phyloP scores from a whole-genome alignment of 2,113 vertebrate species.

The Proterorhinus semilunaris region DNA sequence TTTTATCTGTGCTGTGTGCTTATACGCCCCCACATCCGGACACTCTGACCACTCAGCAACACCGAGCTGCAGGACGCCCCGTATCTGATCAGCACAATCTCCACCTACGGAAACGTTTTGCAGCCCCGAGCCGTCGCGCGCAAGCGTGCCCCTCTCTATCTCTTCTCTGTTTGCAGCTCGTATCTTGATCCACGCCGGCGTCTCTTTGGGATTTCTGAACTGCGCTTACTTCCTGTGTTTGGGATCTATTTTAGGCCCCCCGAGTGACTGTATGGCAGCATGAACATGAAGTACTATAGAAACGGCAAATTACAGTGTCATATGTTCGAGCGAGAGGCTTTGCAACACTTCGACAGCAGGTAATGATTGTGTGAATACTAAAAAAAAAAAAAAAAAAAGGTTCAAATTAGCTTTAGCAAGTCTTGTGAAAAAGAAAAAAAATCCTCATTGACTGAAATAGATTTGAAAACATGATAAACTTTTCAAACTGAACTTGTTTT shows the following conservation, averaged over 20 bases:
- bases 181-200: conserved; percentile 16
- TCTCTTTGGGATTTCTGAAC: conserved; percentile 40
- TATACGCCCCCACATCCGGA: conserved; percentile 23
- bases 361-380: neutral
- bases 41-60: conserved; percentile 48
- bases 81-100: conserved; percentile 45
- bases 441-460: no score
- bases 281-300: conserved; percentile 13
- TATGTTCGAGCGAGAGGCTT: neutral
- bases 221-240: conserved; percentile 15
- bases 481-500: no score
- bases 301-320: neutral
- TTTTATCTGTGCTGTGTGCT: conserved; percentile 43
- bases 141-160: neutral
- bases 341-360: neutral
- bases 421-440: no score
- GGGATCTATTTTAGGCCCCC: conserved; percentile 49
- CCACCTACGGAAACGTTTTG: conserved; percentile 5
- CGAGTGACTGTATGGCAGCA: conserved; percentile 1
- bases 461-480: no score
- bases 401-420: no score
- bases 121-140: neutral
- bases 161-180: conserved; percentile 26
- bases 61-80: conserved; percentile 46
- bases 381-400: no score